phyloP scores from a whole-genome alignment of 2,888 invertebrate genomes.

The Drosophila robusta region DNA sequence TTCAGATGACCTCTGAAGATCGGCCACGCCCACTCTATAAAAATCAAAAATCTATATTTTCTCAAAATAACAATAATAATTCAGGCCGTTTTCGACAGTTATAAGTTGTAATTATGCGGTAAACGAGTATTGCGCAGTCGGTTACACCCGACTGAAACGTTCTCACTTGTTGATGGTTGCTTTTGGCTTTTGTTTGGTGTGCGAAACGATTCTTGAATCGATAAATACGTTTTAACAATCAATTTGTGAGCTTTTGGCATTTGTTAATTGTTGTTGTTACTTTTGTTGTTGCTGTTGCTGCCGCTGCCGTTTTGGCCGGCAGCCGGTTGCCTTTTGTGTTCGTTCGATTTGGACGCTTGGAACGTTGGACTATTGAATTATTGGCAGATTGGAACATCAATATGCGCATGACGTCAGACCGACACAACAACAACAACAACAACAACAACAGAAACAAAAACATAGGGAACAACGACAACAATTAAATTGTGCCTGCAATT shows the following conservation, averaged over 20 bases:
- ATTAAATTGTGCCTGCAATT: slow-evolving; percentile 67
- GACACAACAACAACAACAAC: slow-evolving; percentile 48
- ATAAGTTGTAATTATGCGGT: too few relatives aligned
- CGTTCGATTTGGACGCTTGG: slow-evolving; percentile 48
- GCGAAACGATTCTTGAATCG: slow-evolving; percentile 72
- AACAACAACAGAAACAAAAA: slow-evolving; percentile 21
- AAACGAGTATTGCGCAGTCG: not conserved
- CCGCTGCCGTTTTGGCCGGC: slow-evolving; percentile 31
- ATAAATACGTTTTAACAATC: slow-evolving; percentile 65
- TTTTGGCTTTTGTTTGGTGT: slow-evolving; percentile 34
- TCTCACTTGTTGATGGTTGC: slow-evolving; percentile 21
- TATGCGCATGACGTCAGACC: slow-evolving; percentile 65
- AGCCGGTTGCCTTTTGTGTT: slow-evolving; percentile 36
- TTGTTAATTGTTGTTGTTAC: slow-evolving; percentile 20
- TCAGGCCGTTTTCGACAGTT: too few relatives aligned
- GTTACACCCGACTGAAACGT: not conserved
- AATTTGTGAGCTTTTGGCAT: slow-evolving; percentile 45
- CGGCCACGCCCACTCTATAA: too few relatives aligned
- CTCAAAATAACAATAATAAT: too few relatives aligned
- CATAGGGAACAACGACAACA: slow-evolving; percentile 2
- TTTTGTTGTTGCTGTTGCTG: slow-evolving; percentile 34
- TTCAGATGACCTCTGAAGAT: too few relatives aligned
- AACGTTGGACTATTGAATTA: slow-evolving; percentile 1
- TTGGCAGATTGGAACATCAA: slow-evolving; percentile 30
- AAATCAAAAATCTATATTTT: too few relatives aligned